Base-by-base conservation (phyloP, 2,888 invertebrate species). In the Spodoptera littoralis region DNA sequence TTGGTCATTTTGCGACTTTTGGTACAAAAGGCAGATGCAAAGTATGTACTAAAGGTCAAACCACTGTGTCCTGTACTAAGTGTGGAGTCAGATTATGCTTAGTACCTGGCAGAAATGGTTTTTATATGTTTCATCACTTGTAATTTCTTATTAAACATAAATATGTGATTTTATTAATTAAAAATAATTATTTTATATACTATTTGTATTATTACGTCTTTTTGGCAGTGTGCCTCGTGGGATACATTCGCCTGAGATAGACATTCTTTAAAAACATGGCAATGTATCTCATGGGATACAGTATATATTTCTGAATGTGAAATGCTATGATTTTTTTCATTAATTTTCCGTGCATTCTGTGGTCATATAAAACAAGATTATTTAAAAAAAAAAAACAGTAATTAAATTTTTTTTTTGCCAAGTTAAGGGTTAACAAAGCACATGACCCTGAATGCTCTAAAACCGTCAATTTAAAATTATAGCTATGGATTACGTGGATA, bases 21-120 rank as follows among this genome's bases (percentile, higher is more conserved):
- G 45, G 45, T n/a, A 45, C 45, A 3, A 48, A 48, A 48, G 48
- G 48, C 13, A 51, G 42, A 11, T 42, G 51, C 51, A 51, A 51
- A 51, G 13, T 18, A 41, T 51, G 51, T 51, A 51, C 11, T 41
- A 51, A 41, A 51, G 51, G 51, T 41, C 51, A 51, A 41, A 51
- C 41, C 51, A 51, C 41, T 51, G 18, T 41, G 41, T 51, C 41
- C 18, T 18, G 41, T 51, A 41, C 51, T 41, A 51, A 51, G 41
- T 51, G 41, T 51, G 41, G 12, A 48, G 48, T 48, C 27, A 48
- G 48, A 12, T 30, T 48, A 30, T 48, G 48, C 48, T 48, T 48
- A 18, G 51, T 51, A 51, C 48, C 24, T 30, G 30, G 30, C 30
- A 30, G 30, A 30, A 30, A 30, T 30, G 2, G 30, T 30, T 30